These are phyloP conservation scores for Zoanthus sansibaricus DNA, from an alignment of 92 coral and sea anemone genomes.

Conservation along the genomic window DNA sequence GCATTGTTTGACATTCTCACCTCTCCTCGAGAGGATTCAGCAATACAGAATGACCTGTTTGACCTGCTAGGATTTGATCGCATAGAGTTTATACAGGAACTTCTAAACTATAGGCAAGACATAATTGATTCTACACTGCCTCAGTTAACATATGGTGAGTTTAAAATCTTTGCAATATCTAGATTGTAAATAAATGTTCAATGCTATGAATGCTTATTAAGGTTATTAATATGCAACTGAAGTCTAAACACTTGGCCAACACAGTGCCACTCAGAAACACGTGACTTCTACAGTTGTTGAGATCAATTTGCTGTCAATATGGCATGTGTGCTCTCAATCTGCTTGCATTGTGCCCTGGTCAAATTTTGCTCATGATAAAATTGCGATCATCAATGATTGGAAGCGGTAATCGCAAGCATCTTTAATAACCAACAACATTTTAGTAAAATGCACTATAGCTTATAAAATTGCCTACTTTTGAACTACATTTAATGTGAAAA, in stretches of 20 bases:
- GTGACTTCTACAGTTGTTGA: no score
- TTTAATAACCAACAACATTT: no score
- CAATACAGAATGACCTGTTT: constrained; percentile 91
- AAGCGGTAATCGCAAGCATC: no score
- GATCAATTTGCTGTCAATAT: no score
- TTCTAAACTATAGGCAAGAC: constrained; percentile 73
- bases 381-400: no score
- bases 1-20: constrained; percentile 95
- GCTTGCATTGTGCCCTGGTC: no score
- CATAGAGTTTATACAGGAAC: constrained; percentile 86
- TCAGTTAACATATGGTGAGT: constrained; percentile 21
- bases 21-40: constrained; percentile 83
- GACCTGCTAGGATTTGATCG: constrained; percentile 97
- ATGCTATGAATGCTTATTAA: neutral
- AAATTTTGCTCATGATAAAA: no score
- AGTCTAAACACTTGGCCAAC: neutral
- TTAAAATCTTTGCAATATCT: neutral
- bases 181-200: neutral
- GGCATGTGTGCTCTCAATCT: no score
- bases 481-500: no score
- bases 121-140: constrained; percentile 60
- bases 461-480: no score
- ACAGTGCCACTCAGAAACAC: no score
- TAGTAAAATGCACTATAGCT: no score
- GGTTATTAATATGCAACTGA: neutral